These are phyloP conservation scores for Psilanteris sp. DNA, from an alignment of 1,140 invertebrate species.

Conservation along the genomic window DNA sequence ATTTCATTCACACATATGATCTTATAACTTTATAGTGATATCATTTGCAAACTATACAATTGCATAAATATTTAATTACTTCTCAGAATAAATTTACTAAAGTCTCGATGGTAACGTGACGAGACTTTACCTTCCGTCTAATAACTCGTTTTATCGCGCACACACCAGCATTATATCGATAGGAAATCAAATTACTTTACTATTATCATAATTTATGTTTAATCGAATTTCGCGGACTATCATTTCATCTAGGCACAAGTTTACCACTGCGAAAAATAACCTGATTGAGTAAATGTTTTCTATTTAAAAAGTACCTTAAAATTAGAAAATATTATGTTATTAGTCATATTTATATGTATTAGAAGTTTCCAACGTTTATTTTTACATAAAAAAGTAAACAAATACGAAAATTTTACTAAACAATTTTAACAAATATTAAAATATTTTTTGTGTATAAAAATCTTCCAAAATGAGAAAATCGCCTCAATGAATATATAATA, in stretches of 20 bases:
- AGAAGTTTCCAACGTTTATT: too few relatives aligned
- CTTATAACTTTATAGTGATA: conserved; percentile 52
- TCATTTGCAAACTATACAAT: conserved; percentile 48
- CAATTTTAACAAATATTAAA: too few relatives aligned
- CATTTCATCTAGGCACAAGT: conserved; percentile 37
- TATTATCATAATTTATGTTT: conserved; percentile 58
- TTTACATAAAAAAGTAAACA: too few relatives aligned
- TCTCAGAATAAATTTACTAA: conserved; percentile 53
- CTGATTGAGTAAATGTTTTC: too few relatives aligned
- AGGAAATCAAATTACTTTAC: conserved; percentile 36
- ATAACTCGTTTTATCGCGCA: conserved; percentile 44
- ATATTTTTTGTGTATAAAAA: too few relatives aligned
- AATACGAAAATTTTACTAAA: too few relatives aligned
- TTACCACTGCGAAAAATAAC: not conserved
- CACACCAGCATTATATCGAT: conserved; percentile 52
- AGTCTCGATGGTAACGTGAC: conserved; percentile 45
- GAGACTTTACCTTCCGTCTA: conserved; percentile 47
- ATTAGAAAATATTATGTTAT: too few relatives aligned
- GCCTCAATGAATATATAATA: too few relatives aligned
- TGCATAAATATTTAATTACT: conserved; percentile 60
- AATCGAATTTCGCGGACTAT: conserved; percentile 56
- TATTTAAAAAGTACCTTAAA: too few relatives aligned
- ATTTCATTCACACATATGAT: conserved; percentile 59
- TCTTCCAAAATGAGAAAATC: too few relatives aligned
- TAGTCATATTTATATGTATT: too few relatives aligned